These are phyloP conservation scores for Drosophila parthenogenetica DNA, from an alignment of 2,888 invertebrate species.

Conservation along the genomic window DNA sequence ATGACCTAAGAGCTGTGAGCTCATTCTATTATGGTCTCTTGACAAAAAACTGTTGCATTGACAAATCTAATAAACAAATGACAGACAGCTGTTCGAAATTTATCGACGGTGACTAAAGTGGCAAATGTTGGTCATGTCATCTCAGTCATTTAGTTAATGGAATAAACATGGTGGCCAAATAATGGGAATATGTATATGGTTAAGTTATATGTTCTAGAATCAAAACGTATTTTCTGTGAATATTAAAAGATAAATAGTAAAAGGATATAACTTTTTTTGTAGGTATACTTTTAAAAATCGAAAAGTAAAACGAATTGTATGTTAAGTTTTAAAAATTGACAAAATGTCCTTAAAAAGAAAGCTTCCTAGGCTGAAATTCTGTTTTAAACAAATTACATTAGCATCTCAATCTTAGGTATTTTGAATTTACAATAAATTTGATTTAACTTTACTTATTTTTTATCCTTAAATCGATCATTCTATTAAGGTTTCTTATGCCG, in stretches of 20 bases:
- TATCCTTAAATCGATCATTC: no score
- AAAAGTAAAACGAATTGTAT: no score
- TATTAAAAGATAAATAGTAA: neutral
- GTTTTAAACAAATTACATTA: no score
- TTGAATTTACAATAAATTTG: no score
- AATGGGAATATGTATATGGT: neutral
- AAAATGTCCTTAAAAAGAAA: no score
- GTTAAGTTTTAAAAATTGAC: no score
- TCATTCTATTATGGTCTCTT: slow-evolving; percentile 24
- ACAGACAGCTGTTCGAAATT: slow-evolving; percentile 57
- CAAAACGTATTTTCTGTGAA: neutral
- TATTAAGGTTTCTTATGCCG: no score
- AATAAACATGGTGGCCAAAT: slow-evolving; percentile 1
- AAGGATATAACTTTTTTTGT: no score
- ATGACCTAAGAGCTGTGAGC: slow-evolving; percentile 38
- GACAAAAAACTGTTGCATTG: slow-evolving; percentile 66
- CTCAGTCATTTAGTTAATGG: slow-evolving; percentile 54
- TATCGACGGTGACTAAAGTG: slow-evolving; percentile 29
- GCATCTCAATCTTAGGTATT: no score
- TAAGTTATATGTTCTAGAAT: neutral
- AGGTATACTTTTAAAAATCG: no score
- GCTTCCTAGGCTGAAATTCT: no score
- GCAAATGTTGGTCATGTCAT: slow-evolving; percentile 23
- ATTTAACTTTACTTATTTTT: no score
- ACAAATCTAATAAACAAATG: slow-evolving; percentile 79